Evolutionary conservation across 2,113 vertebrate species (phyloP), one percentile per base, ranked within the genome.

Genomic region (Solea solea): DNA sequence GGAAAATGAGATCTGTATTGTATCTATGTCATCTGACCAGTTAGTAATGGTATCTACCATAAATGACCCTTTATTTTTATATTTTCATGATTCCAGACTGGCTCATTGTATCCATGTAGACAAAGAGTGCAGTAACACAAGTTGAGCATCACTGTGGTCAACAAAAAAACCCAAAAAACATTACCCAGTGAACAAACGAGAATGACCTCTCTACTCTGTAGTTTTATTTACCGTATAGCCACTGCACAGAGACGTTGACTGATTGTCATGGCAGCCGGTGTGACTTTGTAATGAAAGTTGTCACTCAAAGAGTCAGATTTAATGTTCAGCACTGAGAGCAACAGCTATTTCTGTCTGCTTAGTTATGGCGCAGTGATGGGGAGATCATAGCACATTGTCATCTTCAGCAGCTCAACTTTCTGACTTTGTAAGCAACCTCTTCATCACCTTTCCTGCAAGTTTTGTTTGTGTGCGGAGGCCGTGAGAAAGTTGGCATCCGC

Each of bases 361-460:
- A 1, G 64, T 78, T 66, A 55, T 65, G 49, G 27, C 3, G 42
- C 55, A 52, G 9, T 56, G 71, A 73, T 13, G 57, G 66, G 44
- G 69, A 60, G 72, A 74, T 80, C 62, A 74, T 0, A 83, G 66
- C 34, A 12, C 39, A 2, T 81, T 62, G 58, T 76, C 69, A 67
- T 60, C 64, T 45, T 71, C 56, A 42, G 28, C 56, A 40, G 51
- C 74, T 68, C 65, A 78, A 84, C 86, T 88, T 85, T 88, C 75
- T 62, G 50, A 69, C 73, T 78, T 69, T 7, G 59, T 53, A 72
- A 82, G 77, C 78, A 81, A 65, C 60, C 74, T 79, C 68, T 56
- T 74, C 74, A 70, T 81, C 69, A 80, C 76, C 74, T 83, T 64
- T 59, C 42, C 53, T 25, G 7, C 69, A 21, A 65, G 74, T 81